A percentile compares a stretch with the other conserved stretches of the same genome.
Evolutionary conservation across 2,113 vertebrate genomes (phyloP).

Genomic region (Sciurus niger): DNA sequence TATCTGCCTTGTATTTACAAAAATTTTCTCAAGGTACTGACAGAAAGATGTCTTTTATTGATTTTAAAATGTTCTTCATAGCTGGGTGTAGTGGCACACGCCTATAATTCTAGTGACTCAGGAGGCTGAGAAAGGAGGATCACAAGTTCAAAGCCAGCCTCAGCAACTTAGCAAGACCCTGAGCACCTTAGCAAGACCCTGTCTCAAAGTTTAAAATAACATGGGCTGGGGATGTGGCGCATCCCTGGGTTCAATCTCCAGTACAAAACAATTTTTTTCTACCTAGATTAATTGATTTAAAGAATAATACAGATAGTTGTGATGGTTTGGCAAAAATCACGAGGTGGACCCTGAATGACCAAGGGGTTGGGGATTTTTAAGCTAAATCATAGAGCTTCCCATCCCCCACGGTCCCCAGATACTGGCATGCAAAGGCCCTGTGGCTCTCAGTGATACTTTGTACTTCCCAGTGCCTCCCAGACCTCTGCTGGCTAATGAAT

Average conservation of each 20-base stretch:
- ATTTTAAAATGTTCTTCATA: constrained; percentile 23
- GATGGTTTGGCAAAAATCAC: not conserved
- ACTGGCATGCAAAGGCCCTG: not conserved
- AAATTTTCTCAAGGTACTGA: constrained; percentile 24
- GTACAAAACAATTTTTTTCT: not conserved
- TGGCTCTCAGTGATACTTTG: not conserved
- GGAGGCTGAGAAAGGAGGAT: not conserved
- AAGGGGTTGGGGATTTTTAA: not conserved
- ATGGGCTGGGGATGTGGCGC: no score
- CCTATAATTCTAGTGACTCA: not conserved
- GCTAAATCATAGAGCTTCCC: not conserved
- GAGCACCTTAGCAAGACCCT: no score
- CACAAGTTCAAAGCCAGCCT: not conserved
- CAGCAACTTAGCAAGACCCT: not conserved
- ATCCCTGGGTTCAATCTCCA: not conserved
- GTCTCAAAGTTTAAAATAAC: no score
- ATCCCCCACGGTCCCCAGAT: rapidly evolving
- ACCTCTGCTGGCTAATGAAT: rapidly evolving
- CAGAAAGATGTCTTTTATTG: not conserved
- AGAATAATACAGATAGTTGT: not conserved
- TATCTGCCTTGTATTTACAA: not conserved
- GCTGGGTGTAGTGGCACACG: not conserved
- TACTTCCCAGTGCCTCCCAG: not conserved
- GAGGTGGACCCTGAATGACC: no score
- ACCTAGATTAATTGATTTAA: no score